A percentile compares a stretch with the other conserved stretches of the same genome.
These are phyloP conservation scores for Tetranychus urticae DNA, from an alignment of 1,140 invertebrate genomes.

Conservation along the genomic window DNA sequence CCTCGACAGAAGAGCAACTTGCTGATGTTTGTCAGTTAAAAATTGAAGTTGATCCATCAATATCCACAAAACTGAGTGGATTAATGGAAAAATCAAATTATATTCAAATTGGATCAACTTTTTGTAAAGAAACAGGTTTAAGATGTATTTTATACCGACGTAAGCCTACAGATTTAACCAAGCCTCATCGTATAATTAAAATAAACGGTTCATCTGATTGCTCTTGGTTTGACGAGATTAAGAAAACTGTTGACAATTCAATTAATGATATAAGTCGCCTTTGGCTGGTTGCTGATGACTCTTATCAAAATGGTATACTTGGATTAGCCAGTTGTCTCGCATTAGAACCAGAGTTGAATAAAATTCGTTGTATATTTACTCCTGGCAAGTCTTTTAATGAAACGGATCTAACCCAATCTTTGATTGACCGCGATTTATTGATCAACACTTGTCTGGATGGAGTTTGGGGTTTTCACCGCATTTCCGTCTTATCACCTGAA, in stretches of 20 bases:
- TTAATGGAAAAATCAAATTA: background rate
- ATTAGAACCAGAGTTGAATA: slow-evolving; percentile 41
- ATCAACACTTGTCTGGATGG: slow-evolving; percentile 54
- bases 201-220: too few relatives aligned
- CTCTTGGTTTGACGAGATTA: slow-evolving; percentile 42
- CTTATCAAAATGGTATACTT: slow-evolving; percentile 37
- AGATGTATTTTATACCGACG: background rate
- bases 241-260: slow-evolving; percentile 20
- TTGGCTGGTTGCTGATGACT: slow-evolving; percentile 35
- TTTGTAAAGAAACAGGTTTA: background rate
- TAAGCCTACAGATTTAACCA: too few relatives aligned
- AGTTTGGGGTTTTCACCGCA: slow-evolving; percentile 39
- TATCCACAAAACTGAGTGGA: background rate
- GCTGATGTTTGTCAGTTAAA: too few relatives aligned
- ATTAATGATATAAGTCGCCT: slow-evolving; percentile 20
- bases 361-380: slow-evolving; percentile 29
- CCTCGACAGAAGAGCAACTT: background rate
- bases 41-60: background rate
- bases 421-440: slow-evolving; percentile 44
- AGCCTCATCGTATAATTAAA: too few relatives aligned
- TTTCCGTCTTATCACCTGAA: slow-evolving; percentile 23
- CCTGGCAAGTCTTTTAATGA: slow-evolving; percentile 12
- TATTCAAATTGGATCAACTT: background rate
- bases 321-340: slow-evolving; percentile 71
- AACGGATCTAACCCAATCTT: slow-evolving; percentile 18